Percentiles rank a stretch among this genome's conserved stretches.
Evolutionary conservation across 2,797 vertebrate species (phyloP).

Genomic region (Sarcoramphus papa): DNA sequence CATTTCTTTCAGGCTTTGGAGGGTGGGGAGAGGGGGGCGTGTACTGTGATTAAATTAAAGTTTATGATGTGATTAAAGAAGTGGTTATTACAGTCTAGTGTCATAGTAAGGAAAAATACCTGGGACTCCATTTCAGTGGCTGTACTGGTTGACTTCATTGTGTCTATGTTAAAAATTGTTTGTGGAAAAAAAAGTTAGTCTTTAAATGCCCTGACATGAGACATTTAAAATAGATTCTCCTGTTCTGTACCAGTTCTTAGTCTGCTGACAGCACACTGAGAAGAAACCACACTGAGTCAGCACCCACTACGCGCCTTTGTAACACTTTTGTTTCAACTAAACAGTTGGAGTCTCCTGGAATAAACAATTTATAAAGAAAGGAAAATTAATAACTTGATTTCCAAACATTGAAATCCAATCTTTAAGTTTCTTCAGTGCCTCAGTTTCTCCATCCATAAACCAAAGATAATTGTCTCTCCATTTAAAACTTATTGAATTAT

Average conservation of each 20-base stretch:
- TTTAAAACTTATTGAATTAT: neutral
- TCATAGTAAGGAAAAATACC: neutral
- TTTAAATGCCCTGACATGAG: neutral
- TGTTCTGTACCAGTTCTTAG: neutral
- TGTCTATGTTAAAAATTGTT: neutral
- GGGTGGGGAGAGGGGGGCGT: accelerated
- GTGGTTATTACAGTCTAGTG: neutral
- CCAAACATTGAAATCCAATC: neutral
- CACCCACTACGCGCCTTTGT: neutral
- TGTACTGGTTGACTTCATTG: neutral
- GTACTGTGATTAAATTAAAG: neutral
- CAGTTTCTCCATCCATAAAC: neutral
- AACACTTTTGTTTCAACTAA: neutral
- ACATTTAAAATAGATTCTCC: neutral
- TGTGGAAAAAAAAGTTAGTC: neutral
- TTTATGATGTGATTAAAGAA: neutral
- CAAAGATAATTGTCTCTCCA: neutral
- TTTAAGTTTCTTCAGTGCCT: neutral
- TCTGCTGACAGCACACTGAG: neutral
- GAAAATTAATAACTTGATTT: neutral
- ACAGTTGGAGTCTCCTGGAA: neutral
- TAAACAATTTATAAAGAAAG: neutral
- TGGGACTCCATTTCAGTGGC: neutral
- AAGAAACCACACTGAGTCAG: neutral
- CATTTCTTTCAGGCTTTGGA: neutral